Percentiles rank a stretch among this genome's conserved stretches.
phyloP scores from a whole-genome alignment of 2,888 invertebrate genomes.

The Rhimphoctona megacephalus region DNA sequence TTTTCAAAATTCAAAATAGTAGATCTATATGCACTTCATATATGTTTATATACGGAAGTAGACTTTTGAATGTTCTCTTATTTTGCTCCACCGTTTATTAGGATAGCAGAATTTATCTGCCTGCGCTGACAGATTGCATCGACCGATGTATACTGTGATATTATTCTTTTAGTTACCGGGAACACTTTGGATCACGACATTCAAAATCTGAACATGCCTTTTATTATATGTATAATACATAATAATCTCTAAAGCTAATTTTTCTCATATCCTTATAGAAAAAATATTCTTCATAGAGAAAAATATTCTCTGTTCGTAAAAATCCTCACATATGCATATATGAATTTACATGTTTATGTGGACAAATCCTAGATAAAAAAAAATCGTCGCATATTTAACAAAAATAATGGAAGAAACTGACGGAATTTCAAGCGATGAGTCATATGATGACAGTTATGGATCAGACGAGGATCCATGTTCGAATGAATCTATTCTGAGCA shows the following conservation, averaged over 20 bases:
- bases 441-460: slow-evolving; percentile 35
- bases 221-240: slow-evolving; percentile 9
- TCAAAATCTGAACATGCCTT: neutral
- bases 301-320: slow-evolving; percentile 27
- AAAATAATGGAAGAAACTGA: slow-evolving; percentile 27
- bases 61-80: no score
- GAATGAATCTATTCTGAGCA: slow-evolving; percentile 28
- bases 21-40: no score
- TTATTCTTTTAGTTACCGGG: no score
- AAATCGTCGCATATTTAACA: slow-evolving; percentile 27
- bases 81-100: no score
- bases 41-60: no score
- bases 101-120: no score
- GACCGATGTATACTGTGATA: no score
- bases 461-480: slow-evolving; percentile 24
- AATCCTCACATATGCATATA: slow-evolving; percentile 25
- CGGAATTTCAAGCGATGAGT: slow-evolving; percentile 26
- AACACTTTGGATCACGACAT: no score
- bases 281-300: slow-evolving; percentile 29
- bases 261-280: slow-evolving; percentile 22
- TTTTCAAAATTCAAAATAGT: no score
- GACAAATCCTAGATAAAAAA: slow-evolving; percentile 9
- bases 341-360: slow-evolving; percentile 21
- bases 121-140: no score
- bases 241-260: slow-evolving; percentile 22